Conservation (phyloP, 2,797 vertebrate genomes). For the Arvicola amphibius region DNA sequence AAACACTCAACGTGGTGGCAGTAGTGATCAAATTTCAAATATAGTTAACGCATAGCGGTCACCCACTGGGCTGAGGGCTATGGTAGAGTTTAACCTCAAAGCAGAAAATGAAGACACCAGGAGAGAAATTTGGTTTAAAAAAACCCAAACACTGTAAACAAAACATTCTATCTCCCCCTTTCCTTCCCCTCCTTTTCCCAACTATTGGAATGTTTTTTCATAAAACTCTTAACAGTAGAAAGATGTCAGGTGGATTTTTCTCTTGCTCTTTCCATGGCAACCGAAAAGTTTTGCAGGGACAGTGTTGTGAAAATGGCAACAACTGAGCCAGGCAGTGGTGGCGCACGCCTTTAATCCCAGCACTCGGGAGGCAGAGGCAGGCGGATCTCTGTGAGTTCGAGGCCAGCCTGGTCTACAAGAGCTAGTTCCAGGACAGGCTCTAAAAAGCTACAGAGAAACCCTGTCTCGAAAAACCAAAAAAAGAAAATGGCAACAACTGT, state of each 20-base stretch:
- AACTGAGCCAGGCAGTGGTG: too few species aligned
- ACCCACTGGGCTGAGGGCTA: neutral
- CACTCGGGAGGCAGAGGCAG: too few species aligned
- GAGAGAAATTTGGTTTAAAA: neutral
- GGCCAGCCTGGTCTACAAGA: too few species aligned
- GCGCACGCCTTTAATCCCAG: too few species aligned
- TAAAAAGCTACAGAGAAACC: too few species aligned
- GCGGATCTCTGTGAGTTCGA: too few species aligned
- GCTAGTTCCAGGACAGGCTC: too few species aligned
- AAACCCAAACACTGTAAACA: neutral
- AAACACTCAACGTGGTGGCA: neutral
- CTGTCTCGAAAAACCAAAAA: too few species aligned
- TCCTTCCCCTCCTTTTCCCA: too few species aligned
- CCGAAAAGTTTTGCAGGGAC: neutral
- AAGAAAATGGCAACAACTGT: neutral
- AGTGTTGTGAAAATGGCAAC: constrained; percentile 36
- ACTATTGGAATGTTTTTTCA: constrained; percentile 48
- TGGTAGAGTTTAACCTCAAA: constrained; percentile 30
- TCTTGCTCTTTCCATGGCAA: neutral
- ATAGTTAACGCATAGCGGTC: neutral
- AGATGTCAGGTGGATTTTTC: neutral
- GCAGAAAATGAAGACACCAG: neutral
- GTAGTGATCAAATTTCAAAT: constrained; percentile 14
- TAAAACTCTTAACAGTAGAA: constrained; percentile 4
- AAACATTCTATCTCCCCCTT: neutral